Percentiles rank a stretch among this genome's conserved stretches.
Evolutionary conservation across 2,888 invertebrate species (phyloP).

Genomic region (Tridacna gigas): DNA sequence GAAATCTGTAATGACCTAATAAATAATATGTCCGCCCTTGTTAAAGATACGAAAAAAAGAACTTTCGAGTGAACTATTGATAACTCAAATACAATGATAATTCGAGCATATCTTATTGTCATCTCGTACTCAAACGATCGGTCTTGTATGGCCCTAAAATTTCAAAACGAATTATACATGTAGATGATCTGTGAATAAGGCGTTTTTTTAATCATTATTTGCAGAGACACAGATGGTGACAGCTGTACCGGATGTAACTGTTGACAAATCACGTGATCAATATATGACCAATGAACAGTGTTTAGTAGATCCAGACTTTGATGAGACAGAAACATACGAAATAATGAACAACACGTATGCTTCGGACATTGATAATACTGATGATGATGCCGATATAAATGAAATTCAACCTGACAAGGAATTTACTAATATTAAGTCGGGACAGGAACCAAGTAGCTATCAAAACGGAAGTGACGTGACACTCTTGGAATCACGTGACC

Average conservation of each 20-base stretch:
- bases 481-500: conserved; percentile 3
- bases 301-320: not conserved
- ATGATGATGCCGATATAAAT: conserved; percentile 8
- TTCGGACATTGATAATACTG: conserved; percentile 2
- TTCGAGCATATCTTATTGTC: no score
- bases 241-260: conserved; percentile 11
- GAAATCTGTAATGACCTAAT: no score
- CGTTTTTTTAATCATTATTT: not conserved
- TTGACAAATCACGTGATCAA: conserved; percentile 1
- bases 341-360: conserved; percentile 24
- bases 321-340: conserved; percentile 20
- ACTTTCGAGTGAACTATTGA: no score
- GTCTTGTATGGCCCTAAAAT: no score
- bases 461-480: conserved; percentile 25
- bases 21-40: no score
- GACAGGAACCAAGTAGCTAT: not conserved
- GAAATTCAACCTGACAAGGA: not conserved
- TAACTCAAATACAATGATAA: no score
- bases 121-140: no score
- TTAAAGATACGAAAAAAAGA: no score
- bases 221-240: conserved; percentile 15
- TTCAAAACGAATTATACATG: no score
- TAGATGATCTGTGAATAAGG: no score
- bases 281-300: conserved; percentile 17
- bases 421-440: not conserved